phyloP scores from a whole-genome alignment of 2,888 invertebrate species.

The Synanthedon andrenaeformis region DNA sequence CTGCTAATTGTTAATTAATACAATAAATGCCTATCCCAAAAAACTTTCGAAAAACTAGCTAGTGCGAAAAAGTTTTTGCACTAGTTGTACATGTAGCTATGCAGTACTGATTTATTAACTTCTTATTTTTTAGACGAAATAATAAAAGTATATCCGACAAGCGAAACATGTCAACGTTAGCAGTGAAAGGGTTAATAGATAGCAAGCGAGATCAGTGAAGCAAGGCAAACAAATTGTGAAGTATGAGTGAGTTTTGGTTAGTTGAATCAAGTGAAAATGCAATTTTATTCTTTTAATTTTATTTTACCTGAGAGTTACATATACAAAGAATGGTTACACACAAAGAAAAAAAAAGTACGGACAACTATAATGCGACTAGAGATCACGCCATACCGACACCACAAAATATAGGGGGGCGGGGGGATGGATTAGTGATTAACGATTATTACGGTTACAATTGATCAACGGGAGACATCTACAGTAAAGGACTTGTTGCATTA shows the following conservation, averaged over 20 bases:
- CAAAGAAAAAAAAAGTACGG: slow-evolving; percentile 1
- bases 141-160: too few species aligned
- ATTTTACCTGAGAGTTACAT: slow-evolving; percentile 27
- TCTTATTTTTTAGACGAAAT: too few species aligned
- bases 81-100: too few species aligned
- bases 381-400: slow-evolving; percentile 2
- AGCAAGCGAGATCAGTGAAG: background rate
- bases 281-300: slow-evolving; percentile 22
- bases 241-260: background rate
- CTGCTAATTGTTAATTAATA: too few species aligned
- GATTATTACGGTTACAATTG: slow-evolving; percentile 34
- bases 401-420: background rate
- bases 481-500: slow-evolving; percentile 58
- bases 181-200: too few species aligned
- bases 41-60: too few species aligned
- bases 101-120: too few species aligned
- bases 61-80: too few species aligned
- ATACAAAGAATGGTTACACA: background rate
- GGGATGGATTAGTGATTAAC: slow-evolving; percentile 7
- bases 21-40: too few species aligned
- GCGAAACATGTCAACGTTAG: too few species aligned
- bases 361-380: slow-evolving; percentile 1
- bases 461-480: slow-evolving; percentile 62
- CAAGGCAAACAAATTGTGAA: background rate
- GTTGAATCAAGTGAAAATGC: slow-evolving; percentile 37